Percentiles rank a stretch among this genome's conserved stretches.
Evolutionary conservation across 1,140 invertebrate species (phyloP).

Genomic region (Lordiphosa collinella): DNA sequence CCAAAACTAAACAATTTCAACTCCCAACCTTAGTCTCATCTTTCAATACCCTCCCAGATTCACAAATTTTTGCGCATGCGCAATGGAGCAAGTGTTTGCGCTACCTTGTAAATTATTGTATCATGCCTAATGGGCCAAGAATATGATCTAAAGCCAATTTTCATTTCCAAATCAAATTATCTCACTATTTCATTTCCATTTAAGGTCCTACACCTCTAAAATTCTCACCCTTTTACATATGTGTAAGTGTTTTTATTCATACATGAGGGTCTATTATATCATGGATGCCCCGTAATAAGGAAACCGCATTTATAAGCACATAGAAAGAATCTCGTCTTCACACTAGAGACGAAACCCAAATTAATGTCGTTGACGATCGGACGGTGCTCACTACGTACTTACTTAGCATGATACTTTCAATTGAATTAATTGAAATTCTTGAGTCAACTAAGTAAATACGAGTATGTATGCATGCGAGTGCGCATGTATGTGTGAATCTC

Average conservation of each 20-base stretch:
- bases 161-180: too few species aligned
- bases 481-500: slow-evolving; percentile 3
- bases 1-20: too few species aligned
- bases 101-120: too few species aligned
- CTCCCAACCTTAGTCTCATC: too few species aligned
- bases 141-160: too few species aligned
- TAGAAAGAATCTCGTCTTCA: slow-evolving; percentile 47
- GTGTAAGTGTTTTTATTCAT: neutral
- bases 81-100: too few species aligned
- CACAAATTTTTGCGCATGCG: too few species aligned
- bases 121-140: too few species aligned
- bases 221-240: neutral
- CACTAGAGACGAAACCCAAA: slow-evolving; percentile 42
- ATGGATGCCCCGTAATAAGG: slow-evolving; percentile 65
- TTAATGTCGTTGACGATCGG: slow-evolving; percentile 30
- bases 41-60: too few species aligned
- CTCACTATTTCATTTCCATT: too few species aligned
- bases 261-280: slow-evolving; percentile 52
- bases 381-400: slow-evolving; percentile 20
- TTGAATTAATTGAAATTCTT: slow-evolving; percentile 78
- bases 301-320: slow-evolving; percentile 34
- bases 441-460: slow-evolving; percentile 53
- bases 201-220: too few species aligned
- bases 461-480: slow-evolving; percentile 6
- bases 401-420: slow-evolving; percentile 49